Percentiles rank a stretch among this genome's conserved stretches.
These are phyloP conservation scores for Rhynchomys soricoides DNA, from an alignment of 2,113 vertebrate species.

Conservation along the genomic window DNA sequence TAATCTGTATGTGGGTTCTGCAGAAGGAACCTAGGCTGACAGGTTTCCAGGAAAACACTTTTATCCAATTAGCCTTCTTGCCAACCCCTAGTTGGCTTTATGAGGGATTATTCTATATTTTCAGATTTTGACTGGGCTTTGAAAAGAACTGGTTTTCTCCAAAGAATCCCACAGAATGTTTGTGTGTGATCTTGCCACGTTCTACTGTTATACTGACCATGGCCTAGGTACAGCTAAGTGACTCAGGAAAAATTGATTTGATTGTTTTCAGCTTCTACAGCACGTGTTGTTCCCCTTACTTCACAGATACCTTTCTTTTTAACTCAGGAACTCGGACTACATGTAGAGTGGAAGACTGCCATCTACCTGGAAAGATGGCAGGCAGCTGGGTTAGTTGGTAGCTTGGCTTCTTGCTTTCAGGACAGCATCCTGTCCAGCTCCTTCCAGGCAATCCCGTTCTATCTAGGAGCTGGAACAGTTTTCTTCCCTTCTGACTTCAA, in stretches of 20 bases:
- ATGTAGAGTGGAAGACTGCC: neutral
- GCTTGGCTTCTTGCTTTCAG: too few relatives aligned
- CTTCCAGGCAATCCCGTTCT: neutral
- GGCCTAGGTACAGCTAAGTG: neutral
- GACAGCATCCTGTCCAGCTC: neutral
- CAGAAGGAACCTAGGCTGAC: neutral
- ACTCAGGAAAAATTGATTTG: neutral
- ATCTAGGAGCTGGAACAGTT: neutral
- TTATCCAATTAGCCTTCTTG: neutral
- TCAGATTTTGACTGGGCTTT: conserved; percentile 77
- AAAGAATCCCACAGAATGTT: conserved; percentile 61
- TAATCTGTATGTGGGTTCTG: neutral
- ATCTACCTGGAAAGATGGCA: neutral
- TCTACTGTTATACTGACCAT: neutral
- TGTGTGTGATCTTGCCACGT: conserved; percentile 58
- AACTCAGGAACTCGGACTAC: neutral
- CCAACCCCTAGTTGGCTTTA: conserved; percentile 80
- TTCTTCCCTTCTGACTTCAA: neutral
- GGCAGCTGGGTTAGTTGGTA: neutral
- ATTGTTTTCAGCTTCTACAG: neutral
- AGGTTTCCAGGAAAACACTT: neutral
- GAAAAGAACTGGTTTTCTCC: conserved; percentile 75
- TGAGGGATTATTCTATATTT: conserved; percentile 84
- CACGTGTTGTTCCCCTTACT: neutral
- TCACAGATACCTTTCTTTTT: neutral